Evolutionary conservation across 2,888 invertebrate genomes (phyloP).

Genomic region (Xestia xanthographa): DNA sequence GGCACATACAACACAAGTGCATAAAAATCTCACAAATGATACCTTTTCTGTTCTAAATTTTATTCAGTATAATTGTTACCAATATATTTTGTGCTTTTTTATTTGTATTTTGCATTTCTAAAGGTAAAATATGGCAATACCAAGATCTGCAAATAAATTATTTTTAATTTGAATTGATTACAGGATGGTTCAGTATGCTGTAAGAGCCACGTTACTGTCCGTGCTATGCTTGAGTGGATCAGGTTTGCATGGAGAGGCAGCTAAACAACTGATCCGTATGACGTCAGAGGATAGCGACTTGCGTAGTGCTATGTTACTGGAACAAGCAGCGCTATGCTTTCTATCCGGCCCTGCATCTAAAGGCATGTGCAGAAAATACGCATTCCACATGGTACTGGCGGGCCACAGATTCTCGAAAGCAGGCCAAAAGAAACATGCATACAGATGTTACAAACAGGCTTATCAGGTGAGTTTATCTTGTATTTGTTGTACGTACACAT

Average conservation of each 20-base stretch:
- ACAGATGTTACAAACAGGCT: slow-evolving; percentile 97
- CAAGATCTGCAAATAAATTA: neutral
- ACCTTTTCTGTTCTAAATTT: neutral
- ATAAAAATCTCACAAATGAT: neutral
- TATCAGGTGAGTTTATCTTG: slow-evolving; percentile 92
- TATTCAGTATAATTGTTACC: neutral
- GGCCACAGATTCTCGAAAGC: slow-evolving; percentile 98
- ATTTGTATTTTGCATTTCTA: neutral
- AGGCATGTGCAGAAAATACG: slow-evolving; percentile 97
- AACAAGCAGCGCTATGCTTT: slow-evolving; percentile 98
- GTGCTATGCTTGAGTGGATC: slow-evolving; percentile 96
- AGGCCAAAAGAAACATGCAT: slow-evolving; percentile 97
- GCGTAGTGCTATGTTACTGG: slow-evolving; percentile 97
- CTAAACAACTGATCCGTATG: slow-evolving; percentile 98
- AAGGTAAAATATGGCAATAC: neutral
- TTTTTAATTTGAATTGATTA: neutral
- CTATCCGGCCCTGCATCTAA: slow-evolving; percentile 91
- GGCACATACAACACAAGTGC: neutral
- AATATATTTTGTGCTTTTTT: neutral
- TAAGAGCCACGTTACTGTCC: slow-evolving; percentile 96
- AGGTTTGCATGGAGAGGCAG: slow-evolving; percentile 97
- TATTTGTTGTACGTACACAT: neutral
- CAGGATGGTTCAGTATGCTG: slow-evolving; percentile 97
- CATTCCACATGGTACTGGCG: slow-evolving; percentile 98
- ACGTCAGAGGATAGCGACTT: slow-evolving; percentile 99